Conservation (phyloP, 2,113 vertebrate genomes). For the Spheniscus mendiculus region DNA sequence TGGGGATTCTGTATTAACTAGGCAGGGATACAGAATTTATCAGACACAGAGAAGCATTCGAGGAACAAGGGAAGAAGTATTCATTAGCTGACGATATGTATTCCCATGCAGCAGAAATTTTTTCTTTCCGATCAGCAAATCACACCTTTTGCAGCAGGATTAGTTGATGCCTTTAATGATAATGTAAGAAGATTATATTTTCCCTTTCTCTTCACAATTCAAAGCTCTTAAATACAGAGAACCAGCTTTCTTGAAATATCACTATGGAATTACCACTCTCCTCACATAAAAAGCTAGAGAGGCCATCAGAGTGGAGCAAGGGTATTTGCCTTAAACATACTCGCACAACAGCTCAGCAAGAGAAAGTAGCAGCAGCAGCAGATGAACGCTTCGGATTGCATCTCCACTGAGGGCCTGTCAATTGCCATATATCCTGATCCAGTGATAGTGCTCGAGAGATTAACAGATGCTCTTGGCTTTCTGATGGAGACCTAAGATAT, state of each 20-base stretch:
- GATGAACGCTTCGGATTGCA: background rate
- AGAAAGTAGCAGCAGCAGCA: background rate
- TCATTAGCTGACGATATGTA: background rate
- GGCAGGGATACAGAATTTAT: background rate
- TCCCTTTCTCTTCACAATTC: conserved; percentile 2
- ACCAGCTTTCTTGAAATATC: background rate
- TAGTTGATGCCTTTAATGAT: conserved; percentile 59
- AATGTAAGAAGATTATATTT: conserved; percentile 42
- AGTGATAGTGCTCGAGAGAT: background rate
- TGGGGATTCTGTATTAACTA: background rate
- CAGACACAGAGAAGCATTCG: background rate
- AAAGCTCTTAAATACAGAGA: background rate
- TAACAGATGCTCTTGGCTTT: background rate
- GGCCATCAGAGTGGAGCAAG: background rate
- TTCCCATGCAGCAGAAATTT: background rate
- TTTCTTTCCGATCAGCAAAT: background rate
- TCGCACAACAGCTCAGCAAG: background rate
- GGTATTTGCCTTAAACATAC: background rate
- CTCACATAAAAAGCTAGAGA: background rate
- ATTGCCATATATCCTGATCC: background rate
- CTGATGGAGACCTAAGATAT: background rate
- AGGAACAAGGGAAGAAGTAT: background rate
- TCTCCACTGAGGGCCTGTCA: background rate
- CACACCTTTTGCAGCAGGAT: conserved; percentile 29
- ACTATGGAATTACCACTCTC: background rate